Conservation (phyloP, 2,113 vertebrate species). For the Beaufortia kweichowensis region DNA sequence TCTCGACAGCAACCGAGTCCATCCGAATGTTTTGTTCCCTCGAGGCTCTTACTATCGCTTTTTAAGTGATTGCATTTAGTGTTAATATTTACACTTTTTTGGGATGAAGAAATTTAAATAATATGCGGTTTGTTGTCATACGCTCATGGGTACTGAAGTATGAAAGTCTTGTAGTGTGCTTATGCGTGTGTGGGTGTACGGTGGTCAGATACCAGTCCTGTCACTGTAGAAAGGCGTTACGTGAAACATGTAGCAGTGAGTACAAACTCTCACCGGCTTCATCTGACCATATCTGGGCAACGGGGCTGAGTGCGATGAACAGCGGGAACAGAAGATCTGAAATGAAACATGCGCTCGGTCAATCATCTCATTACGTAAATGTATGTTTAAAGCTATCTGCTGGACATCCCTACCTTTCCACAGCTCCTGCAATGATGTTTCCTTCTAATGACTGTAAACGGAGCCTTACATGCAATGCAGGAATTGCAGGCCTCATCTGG, state of each 20-base stretch:
- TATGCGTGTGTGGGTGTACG: slow-evolving; percentile 9
- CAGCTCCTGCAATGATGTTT: slow-evolving; percentile 98
- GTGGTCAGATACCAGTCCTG: slow-evolving; percentile 83
- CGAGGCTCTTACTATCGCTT: not conserved
- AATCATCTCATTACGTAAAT: not conserved
- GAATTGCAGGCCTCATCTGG: slow-evolving; percentile 92
- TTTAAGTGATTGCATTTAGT: slow-evolving; percentile 36
- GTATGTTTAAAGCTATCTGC: not conserved
- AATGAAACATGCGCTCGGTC: slow-evolving; percentile 51
- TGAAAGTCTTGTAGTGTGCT: slow-evolving; percentile 50
- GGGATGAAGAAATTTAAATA: slow-evolving; percentile 3
- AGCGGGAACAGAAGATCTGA: slow-evolving; percentile 98
- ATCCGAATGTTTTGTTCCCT: slow-evolving; percentile 30
- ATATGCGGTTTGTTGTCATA: slow-evolving; percentile 20
- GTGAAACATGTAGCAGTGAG: slow-evolving; percentile 98
- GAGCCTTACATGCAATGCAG: slow-evolving; percentile 93
- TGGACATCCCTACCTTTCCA: slow-evolving; percentile 83
- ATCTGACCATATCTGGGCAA: slow-evolving; percentile 95
- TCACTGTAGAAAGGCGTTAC: slow-evolving; percentile 98
- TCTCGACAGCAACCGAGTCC: not conserved
- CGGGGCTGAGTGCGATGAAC: slow-evolving; percentile 93
- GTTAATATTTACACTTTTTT: slow-evolving; percentile 41
- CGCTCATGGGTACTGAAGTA: slow-evolving; percentile 8
- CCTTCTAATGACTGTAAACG: slow-evolving; percentile 95
- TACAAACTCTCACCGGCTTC: slow-evolving; percentile 96